Evolutionary conservation across 2,113 vertebrate genomes (phyloP).

Genomic region (Catharus bicknelli): DNA sequence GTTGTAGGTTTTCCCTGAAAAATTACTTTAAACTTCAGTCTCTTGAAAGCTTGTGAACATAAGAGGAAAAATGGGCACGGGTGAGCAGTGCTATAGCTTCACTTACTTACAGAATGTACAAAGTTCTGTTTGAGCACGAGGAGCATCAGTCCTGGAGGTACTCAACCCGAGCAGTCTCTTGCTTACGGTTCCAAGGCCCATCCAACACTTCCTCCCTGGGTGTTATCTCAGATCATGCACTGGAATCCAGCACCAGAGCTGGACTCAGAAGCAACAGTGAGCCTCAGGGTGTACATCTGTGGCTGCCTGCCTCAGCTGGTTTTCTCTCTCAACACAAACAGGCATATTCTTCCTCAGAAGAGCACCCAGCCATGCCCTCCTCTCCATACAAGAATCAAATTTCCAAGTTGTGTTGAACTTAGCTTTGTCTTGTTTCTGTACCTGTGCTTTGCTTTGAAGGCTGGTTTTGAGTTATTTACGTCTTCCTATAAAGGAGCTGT

Average conservation of each 20-base stretch:
- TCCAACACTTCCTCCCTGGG: rapidly evolving
- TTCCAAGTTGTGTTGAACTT: neutral
- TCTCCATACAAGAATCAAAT: neutral
- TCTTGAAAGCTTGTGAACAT: neutral
- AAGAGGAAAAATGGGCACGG: neutral
- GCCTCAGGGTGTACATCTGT: neutral
- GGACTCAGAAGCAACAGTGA: neutral
- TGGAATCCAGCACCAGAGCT: neutral
- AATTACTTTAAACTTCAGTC: neutral
- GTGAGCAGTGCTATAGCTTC: neutral
- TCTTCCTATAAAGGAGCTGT: neutral
- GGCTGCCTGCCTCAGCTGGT: neutral
- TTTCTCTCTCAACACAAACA: neutral
- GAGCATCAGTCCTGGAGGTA: neutral
- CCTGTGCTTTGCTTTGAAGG: neutral
- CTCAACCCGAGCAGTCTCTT: rapidly evolving
- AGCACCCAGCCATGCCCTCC: neutral
- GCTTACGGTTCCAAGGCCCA: rapidly evolving
- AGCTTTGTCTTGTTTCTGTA: neutral
- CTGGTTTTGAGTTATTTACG: neutral
- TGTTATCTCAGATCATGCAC: neutral
- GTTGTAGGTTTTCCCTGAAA: neutral
- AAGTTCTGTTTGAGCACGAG: neutral
- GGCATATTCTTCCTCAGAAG: neutral
- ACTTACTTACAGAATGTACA: neutral